phyloP scores from a whole-genome alignment of 2,797 vertebrate genomes.

The Hypotaenidia philippensis region DNA sequence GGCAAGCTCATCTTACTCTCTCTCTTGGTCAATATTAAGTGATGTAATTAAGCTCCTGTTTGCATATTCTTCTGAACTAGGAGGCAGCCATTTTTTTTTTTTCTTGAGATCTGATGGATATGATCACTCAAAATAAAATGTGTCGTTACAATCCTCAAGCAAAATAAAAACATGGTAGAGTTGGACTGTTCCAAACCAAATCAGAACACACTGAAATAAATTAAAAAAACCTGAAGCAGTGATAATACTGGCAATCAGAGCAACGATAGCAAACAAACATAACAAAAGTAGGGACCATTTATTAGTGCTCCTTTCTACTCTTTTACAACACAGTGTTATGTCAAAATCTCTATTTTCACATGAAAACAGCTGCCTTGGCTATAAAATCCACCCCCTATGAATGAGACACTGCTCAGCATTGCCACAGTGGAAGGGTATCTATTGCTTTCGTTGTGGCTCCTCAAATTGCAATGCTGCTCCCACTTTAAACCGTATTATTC shows the following conservation, averaged over 20 bases:
- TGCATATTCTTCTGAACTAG: slow-evolving; percentile 71
- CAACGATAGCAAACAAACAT: neutral
- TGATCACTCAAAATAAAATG: slow-evolving; percentile 64
- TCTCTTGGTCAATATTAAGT: slow-evolving; percentile 73
- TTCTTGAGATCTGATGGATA: slow-evolving; percentile 63
- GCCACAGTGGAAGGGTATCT: neutral
- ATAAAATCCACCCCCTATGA: slow-evolving; percentile 1
- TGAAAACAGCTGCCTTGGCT: neutral
- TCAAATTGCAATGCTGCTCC: neutral
- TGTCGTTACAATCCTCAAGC: slow-evolving; percentile 64
- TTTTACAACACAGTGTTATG: neutral
- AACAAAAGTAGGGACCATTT: neutral
- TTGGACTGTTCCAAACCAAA: slow-evolving; percentile 57
- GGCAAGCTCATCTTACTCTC: slow-evolving; percentile 62
- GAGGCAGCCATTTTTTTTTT: slow-evolving; percentile 63
- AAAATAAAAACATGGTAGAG: slow-evolving; percentile 54
- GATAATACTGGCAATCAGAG: slow-evolving; percentile 12
- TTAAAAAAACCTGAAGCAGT: neutral
- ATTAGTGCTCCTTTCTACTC: neutral
- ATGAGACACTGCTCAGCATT: neutral
- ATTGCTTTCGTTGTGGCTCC: neutral
- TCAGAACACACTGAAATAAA: slow-evolving; percentile 25
- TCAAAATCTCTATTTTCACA: slow-evolving; percentile 7
- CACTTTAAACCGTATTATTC: neutral
- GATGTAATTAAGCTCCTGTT: slow-evolving; percentile 72